Conservation (phyloP, 2,113 vertebrate species). For the Guaruba guarouba region DNA sequence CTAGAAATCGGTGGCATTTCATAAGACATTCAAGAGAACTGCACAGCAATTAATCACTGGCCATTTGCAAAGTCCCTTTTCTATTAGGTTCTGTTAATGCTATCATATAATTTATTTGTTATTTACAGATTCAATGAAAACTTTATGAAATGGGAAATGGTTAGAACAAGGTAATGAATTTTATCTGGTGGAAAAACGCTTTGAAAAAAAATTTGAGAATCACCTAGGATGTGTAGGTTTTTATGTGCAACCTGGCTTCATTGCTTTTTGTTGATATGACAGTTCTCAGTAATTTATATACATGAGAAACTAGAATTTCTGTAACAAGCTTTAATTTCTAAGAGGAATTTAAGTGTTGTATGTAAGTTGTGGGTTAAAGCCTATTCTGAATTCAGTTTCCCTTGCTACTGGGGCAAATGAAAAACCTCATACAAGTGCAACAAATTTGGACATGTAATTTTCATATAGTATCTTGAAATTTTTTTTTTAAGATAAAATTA, state of each 20-base stretch:
- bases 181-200: neutral
- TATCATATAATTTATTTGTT: conserved; percentile 20
- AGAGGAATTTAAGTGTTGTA: neutral
- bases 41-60: neutral
- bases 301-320: neutral
- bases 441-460: neutral
- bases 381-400: neutral
- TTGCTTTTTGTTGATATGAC: neutral
- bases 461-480: neutral
- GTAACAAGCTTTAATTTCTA: conserved; percentile 1
- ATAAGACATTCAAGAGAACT: neutral
- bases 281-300: neutral
- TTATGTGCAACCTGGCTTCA: neutral
- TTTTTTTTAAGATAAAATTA: neutral
- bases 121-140: conserved; percentile 4
- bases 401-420: neutral
- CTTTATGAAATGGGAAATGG: neutral
- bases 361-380: neutral
- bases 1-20: neutral
- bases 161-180: neutral
- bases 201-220: neutral
- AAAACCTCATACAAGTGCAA: neutral
- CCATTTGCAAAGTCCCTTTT: neutral
- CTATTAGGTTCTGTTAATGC: conserved; percentile 31
- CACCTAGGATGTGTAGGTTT: neutral